Conservation (phyloP, 1,140 invertebrate species). For the Maniola jurtina region DNA sequence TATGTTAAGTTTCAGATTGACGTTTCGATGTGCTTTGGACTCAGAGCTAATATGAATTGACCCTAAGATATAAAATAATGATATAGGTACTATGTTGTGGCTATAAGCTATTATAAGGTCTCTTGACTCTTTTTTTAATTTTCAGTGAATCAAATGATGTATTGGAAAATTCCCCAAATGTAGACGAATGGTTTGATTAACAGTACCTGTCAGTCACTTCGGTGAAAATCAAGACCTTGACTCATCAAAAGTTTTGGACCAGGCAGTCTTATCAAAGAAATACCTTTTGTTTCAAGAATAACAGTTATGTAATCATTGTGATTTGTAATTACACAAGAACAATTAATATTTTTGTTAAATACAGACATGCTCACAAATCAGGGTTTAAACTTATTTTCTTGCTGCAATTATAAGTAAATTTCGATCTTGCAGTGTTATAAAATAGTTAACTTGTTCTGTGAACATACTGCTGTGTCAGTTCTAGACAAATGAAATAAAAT, state of each 20-base stretch:
- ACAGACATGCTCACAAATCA: conserved; percentile 2
- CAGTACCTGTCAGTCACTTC: conserved; percentile 35
- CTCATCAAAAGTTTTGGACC: background rate
- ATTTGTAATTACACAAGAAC: conserved; percentile 8
- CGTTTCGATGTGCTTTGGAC: too few species aligned
- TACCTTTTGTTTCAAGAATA: conserved; percentile 9
- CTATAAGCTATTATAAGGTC: background rate
- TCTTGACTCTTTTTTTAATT: conserved; percentile 45
- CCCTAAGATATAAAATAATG: too few species aligned
- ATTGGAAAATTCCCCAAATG: conserved; percentile 86
- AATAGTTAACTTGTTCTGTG: background rate
- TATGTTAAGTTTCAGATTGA: too few species aligned
- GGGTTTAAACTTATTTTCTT: background rate
- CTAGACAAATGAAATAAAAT: conserved; percentile 37
- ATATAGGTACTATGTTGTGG: background rate
- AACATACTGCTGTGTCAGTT: conserved; percentile 1
- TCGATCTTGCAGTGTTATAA: conserved; percentile 3
- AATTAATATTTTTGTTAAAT: conserved; percentile 7
- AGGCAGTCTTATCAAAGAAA: conserved; percentile 11
- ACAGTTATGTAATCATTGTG: conserved; percentile 14
- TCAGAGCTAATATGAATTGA: too few species aligned
- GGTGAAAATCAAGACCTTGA: conserved; percentile 23
- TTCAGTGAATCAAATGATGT: conserved; percentile 89
- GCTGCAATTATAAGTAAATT: conserved; percentile 9
- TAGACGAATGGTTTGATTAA: conserved; percentile 77